These are phyloP conservation scores for Pionites leucogaster DNA, from an alignment of 2,113 vertebrate species.

Conservation along the genomic window DNA sequence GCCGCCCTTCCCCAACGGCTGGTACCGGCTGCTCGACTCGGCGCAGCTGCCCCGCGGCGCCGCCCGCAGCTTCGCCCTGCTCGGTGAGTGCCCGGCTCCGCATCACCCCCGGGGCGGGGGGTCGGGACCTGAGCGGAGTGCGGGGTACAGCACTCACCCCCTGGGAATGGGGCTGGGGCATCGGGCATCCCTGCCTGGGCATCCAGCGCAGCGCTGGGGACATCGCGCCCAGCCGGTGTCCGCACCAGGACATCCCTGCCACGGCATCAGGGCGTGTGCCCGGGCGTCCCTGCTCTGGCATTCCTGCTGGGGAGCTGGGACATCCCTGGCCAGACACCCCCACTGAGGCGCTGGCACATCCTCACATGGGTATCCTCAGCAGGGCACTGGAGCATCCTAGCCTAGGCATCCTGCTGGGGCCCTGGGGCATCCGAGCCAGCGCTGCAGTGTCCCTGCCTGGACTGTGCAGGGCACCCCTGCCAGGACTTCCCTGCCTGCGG, in stretches of 20 bases:
- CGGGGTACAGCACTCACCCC: background rate
- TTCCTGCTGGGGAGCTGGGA: background rate
- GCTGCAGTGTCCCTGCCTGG: background rate
- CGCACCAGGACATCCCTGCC: background rate
- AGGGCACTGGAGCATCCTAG: too few species aligned
- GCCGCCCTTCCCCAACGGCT: slow-evolving; percentile 84
- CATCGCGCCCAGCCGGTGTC: background rate
- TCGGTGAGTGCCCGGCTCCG: slow-evolving; percentile 69
- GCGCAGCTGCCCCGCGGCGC: slow-evolving; percentile 70
- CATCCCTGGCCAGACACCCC: too few species aligned
- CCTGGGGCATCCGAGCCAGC: background rate
- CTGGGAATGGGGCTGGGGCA: background rate
- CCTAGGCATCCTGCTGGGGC: background rate
- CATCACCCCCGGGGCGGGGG: too few species aligned
- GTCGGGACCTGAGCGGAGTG: too few species aligned
- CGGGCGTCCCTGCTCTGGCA: fast-evolving
- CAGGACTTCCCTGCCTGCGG: background rate
- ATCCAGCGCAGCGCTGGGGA: background rate
- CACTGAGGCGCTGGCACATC: background rate
- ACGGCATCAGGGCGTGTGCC: background rate
- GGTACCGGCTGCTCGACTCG: slow-evolving; percentile 81
- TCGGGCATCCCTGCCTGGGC: background rate
- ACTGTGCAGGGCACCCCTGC: background rate
- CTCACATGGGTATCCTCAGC: background rate
- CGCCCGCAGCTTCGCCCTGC: slow-evolving; percentile 67